Evolutionary conservation across 2,113 vertebrate species (phyloP).

Genomic region (human): GRCh38 chr12:24233001-24233500

Average conservation of each 20-base stretch:
- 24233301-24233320: not conserved
- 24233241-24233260: not conserved
- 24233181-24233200: not conserved
- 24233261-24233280: not conserved
- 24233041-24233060: not conserved
- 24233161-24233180: not conserved
- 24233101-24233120: not conserved
- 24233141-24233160: slow-evolving; percentile 8
- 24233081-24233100: not conserved
- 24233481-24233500: not conserved
- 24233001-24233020: not conserved
- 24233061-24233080: slow-evolving; percentile 38
- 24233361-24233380: not conserved
- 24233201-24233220: not conserved
- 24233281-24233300: not conserved
- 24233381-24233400: not conserved
- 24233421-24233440: not conserved
- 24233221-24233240: not conserved
- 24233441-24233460: not conserved
- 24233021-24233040: not conserved
- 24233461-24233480: not conserved
- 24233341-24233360: not conserved
- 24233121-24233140: not conserved
- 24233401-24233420: not conserved
- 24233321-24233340: not conserved